Evolutionary conservation across 2,888 invertebrate species (phyloP), one percentile per base, ranked within the genome.

Genomic region (Eupithecia pulchellata): DNA sequence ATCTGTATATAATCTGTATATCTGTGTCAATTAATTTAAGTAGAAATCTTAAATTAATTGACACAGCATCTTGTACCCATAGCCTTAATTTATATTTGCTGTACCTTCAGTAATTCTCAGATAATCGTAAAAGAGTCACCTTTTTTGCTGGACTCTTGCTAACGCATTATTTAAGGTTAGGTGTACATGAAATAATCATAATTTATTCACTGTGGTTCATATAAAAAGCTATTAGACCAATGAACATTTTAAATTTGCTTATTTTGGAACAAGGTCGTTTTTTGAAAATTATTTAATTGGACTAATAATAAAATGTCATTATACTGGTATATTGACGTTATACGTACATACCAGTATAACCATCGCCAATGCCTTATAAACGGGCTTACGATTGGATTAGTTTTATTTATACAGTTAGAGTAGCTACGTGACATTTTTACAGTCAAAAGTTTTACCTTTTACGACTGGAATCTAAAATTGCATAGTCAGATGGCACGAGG

Each of bases 401-500:
- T 8, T 52, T 11, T 52, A 36, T 36, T 20, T 3, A 27, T 4
- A 14, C 14, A 27, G 14, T 27, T 39, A n/a, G 17, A 39, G 36
- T 39, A 17, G 14, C 6, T n/a, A 39, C n/a, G 39, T 39, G 39
- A 39, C 1, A 39, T 39, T 39, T n/a, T 39, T 17, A n/a, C 39
- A 6, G 39, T n/a, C 39, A 39, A n/a, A 6, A 39, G 17, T 39
- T 39, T n/a, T 39, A 39, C 5, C 39, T 55, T 55, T n/a, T 47
- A 47, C 13, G 29, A 29, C 29, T 17, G 29, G 57, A 29, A 57
- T 17, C 29, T 14, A 57, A 42, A 64, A n/a, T 52, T 36, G 36
- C 29, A 29, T 58, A 57, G n/a, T 71, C 77, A 79, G 74, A 74
- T 71, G 73, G 76, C 72, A 75, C 74, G 76, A 81, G 82, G 78